These are phyloP conservation scores for Falco cherrug DNA, from an alignment of 2,797 vertebrate species.

Conservation along the genomic window DNA sequence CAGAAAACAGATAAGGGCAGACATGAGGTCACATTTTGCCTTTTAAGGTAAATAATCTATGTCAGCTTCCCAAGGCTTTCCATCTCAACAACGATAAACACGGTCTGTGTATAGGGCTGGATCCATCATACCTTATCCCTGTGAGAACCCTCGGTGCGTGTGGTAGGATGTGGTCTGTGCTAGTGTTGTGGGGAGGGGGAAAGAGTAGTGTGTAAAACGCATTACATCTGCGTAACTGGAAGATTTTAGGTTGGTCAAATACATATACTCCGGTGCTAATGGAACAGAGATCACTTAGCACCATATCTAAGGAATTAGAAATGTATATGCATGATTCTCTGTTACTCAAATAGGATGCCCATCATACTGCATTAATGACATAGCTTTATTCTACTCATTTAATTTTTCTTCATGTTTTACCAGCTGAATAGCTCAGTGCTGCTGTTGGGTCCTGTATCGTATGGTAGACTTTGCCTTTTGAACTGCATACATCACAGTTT, in stretches of 20 bases:
- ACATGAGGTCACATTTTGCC: conserved; percentile 7
- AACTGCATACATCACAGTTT: conserved; percentile 60
- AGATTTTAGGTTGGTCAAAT: not conserved
- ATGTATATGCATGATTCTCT: conserved; percentile 30
- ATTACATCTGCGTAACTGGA: not conserved
- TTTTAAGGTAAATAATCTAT: not conserved
- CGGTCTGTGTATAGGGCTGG: not conserved
- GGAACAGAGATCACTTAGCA: conserved; percentile 17
- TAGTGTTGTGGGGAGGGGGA: not conserved
- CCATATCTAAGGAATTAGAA: conserved; percentile 31
- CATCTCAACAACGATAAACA: not conserved
- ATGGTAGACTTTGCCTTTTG: conserved; percentile 62
- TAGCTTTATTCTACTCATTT: conserved; percentile 35
- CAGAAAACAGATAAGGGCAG: not conserved
- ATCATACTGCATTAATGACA: conserved; percentile 34
- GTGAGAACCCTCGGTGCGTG: not conserved
- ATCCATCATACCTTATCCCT: not conserved
- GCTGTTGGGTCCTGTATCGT: not conserved
- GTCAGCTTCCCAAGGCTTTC: not conserved
- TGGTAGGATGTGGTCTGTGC: not conserved
- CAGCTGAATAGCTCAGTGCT: conserved; percentile 45
- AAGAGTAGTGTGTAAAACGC: not conserved
- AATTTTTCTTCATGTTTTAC: conserved; percentile 46
- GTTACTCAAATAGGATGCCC: conserved; percentile 19
- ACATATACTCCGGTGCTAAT: not conserved